Percentiles rank a stretch among this genome's conserved stretches.
These are phyloP conservation scores for Glyphotaelius pellucidus DNA, from an alignment of 2,888 invertebrate species.

Conservation along the genomic window DNA sequence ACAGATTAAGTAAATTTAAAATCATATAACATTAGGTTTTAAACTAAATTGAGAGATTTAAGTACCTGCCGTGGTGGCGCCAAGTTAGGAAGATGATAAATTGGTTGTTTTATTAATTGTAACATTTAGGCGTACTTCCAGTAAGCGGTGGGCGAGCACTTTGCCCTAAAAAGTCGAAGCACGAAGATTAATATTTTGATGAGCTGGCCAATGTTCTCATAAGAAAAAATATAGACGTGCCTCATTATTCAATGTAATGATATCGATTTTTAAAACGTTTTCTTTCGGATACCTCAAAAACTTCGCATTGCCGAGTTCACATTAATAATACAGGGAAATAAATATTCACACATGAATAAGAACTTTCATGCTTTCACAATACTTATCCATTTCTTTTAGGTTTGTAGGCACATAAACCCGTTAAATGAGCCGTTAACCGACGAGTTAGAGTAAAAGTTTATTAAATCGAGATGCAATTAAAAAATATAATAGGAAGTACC, in stretches of 20 bases:
- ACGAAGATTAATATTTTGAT: constrained; percentile 44
- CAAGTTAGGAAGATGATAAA: constrained; percentile 11
- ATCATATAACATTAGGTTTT: neutral
- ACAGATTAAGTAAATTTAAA: neutral
- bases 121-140: constrained; percentile 44
- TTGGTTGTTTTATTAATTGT: constrained; percentile 37
- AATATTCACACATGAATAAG: neutral
- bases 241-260: constrained; percentile 46
- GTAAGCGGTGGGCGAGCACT: constrained; percentile 17
- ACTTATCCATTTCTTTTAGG: neutral
- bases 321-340: neutral
- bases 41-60: neutral
- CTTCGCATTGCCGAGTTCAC: neutral
- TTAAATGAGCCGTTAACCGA: neutral
- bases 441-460: neutral
- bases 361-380: neutral
- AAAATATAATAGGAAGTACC: neutral
- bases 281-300: neutral
- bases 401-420: neutral
- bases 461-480: neutral
- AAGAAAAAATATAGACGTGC: constrained; percentile 38
- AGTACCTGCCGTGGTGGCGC: constrained; percentile 14
- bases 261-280: constrained; percentile 46
- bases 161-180: constrained; percentile 20
- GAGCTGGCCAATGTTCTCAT: constrained; percentile 12